Evolutionary conservation across 1,140 invertebrate species (phyloP), one percentile per base, ranked within the genome.

Genomic region (Kradibia gibbosae): DNA sequence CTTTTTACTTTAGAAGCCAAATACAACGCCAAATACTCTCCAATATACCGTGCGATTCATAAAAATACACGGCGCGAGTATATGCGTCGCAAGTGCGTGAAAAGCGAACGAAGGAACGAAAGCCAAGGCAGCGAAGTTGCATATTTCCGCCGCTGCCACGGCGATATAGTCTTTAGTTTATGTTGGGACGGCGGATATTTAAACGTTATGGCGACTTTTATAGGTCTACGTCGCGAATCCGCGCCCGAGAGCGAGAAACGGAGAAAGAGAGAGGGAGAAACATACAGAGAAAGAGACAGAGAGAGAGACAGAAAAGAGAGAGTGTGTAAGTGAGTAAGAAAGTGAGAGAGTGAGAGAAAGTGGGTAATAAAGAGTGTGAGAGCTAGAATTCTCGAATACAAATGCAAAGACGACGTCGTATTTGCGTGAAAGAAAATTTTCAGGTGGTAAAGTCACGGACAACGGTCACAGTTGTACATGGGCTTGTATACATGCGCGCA

Each of bases 111-210:
- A 79, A 79, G 67, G 50, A 72, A 81, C 50, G 48, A 53, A 65
- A 73, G 67, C 39, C 72, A 65, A 42, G 62, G 31, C 39, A 73
- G 31, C 70, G 81, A 15, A 67, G 84, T 84, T 80, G 85, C 82
- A 82, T 84, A 86, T 86, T 87, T 86, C 83, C 84, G 80, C 81
- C 75, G 83, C 83, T 84, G 84, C 85, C 75, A 57, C 65, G 81
- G 85, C 84, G 85, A 85, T 86, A 86, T 87, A 87, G 83, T 85
- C 77, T 82, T 84, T 85, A 85, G 85, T 87, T 87, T 86, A 87
- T 84, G 85, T 85, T 83, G 82, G 80, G 80, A 83, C 82, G 80
- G 73, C 67, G 81, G 83, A 84, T 83, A 86, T 84, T 85, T 86
- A 87, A 87, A 84, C 85, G 80, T 84, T 85, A 85, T 83, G 83